These are phyloP conservation scores for Phataginus tetradactyla DNA, from an alignment of 2,797 vertebrate genomes.

Conservation along the genomic window DNA sequence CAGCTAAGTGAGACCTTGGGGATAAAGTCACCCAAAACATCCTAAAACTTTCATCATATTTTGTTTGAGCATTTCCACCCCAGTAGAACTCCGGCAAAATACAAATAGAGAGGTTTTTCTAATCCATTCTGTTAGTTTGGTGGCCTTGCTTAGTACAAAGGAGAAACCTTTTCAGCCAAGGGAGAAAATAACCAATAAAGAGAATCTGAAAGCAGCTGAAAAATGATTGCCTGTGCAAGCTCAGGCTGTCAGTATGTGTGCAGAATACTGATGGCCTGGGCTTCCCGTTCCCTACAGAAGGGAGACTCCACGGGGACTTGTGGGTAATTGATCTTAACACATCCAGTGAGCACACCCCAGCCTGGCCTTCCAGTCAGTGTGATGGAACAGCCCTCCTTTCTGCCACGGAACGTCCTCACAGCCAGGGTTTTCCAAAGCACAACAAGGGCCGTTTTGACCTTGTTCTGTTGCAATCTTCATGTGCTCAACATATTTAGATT, in stretches of 20 bases:
- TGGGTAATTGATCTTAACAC: neutral
- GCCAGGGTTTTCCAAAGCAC: neutral
- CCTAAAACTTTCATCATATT: neutral
- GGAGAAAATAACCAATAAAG: constrained; percentile 36
- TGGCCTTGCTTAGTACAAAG: neutral
- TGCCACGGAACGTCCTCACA: neutral
- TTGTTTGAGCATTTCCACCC: neutral
- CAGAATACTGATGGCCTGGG: constrained; percentile 15
- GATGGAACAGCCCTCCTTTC: neutral
- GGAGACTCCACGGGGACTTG: neutral
- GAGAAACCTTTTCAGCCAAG: constrained; percentile 29
- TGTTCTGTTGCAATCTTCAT: neutral
- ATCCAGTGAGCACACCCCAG: neutral
- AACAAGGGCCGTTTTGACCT: neutral
- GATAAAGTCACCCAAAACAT: neutral
- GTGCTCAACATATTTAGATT: neutral
- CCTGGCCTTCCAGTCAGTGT: neutral
- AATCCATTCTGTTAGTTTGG: neutral
- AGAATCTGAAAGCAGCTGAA: constrained; percentile 33
- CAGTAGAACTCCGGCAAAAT: neutral
- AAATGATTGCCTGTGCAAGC: constrained; percentile 41
- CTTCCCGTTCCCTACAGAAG: neutral
- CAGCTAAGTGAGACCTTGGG: neutral
- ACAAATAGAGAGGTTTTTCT: neutral
- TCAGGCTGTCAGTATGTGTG: neutral